Evolutionary conservation across 2,797 vertebrate species (phyloP).

Genomic region (Pteropus rufus): DNA sequence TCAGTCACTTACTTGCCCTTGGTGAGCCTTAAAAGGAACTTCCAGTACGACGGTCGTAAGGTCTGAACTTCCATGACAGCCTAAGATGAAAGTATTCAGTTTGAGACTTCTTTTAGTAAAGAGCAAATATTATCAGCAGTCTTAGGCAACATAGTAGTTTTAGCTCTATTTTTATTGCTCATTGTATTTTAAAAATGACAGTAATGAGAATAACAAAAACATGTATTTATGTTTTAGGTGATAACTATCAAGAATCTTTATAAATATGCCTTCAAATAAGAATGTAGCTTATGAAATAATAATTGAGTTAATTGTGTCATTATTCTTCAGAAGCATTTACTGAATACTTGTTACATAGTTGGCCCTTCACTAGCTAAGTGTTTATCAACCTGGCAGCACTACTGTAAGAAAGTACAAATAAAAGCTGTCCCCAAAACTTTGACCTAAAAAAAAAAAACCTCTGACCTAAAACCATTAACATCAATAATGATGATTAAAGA

Average conservation of each 20-base stretch:
- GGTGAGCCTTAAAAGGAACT: slow-evolving; percentile 95
- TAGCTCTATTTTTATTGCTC: not conserved
- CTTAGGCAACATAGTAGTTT: not conserved
- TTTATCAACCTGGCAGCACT: not conserved
- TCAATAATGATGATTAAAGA: not conserved
- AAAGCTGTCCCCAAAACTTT: not conserved
- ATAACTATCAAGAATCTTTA: not conserved
- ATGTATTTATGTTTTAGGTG: not conserved
- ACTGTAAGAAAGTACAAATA: not conserved
- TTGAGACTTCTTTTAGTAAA: slow-evolving; percentile 44
- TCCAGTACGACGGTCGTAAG: slow-evolving; percentile 98
- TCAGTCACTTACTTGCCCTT: slow-evolving; percentile 91
- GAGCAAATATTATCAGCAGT: not conserved
- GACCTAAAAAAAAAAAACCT: not conserved
- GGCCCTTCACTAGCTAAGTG: not conserved
- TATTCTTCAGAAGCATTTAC: not conserved
- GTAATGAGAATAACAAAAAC: not conserved
- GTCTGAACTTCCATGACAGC: slow-evolving; percentile 99
- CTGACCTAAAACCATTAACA: not conserved
- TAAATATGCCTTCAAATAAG: not conserved
- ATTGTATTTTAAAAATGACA: not conserved
- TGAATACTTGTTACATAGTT: not conserved
- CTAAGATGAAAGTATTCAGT: slow-evolving; percentile 80
- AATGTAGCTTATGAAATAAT: not conserved
- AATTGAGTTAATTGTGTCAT: not conserved